phyloP scores from a whole-genome alignment of 2,888 invertebrate genomes.

The Mechanitis mazaeus region DNA sequence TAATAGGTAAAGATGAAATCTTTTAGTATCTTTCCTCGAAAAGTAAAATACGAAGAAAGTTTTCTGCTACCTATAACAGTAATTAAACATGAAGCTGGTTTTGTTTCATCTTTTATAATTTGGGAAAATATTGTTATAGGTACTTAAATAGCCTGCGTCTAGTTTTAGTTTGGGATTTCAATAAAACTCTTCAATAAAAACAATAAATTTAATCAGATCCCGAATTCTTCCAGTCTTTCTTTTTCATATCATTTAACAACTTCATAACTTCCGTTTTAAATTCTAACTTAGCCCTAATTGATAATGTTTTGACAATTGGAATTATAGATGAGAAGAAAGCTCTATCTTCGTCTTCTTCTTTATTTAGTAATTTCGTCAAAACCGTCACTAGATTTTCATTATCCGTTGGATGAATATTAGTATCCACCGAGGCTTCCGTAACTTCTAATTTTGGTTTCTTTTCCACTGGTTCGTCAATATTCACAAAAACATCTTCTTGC shows the following conservation, averaged over 20 bases:
- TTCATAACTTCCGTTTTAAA: constrained; percentile 58
- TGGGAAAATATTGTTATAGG: no score
- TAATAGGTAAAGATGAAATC: no score
- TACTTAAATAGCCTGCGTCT: no score
- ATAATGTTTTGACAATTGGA: constrained; percentile 49
- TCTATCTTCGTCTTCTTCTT: constrained; percentile 58
- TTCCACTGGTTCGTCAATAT: constrained; percentile 36
- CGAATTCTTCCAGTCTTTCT: constrained; percentile 31
- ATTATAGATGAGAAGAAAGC: constrained; percentile 58
- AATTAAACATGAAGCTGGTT: no score
- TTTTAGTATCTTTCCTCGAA: no score
- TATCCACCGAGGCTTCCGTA: constrained; percentile 13
- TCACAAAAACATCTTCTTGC: constrained; percentile 38
- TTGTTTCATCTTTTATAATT: no score
- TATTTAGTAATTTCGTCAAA: constrained; percentile 48
- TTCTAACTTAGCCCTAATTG: constrained; percentile 47
- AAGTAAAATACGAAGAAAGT: no score
- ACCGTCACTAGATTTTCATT: constrained; percentile 39
- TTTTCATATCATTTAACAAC: constrained; percentile 42
- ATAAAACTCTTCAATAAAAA: no score
- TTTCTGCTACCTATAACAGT: no score
- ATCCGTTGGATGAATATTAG: constrained; percentile 5
- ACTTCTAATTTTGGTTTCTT: constrained; percentile 28
- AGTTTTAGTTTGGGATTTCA: no score
- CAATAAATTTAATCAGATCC: constrained; percentile 11